These are phyloP conservation scores for Diacarnus erythraeanus DNA, from an alignment of 37 sponge, comb jelly and placozoan species.

Conservation along the genomic window DNA sequence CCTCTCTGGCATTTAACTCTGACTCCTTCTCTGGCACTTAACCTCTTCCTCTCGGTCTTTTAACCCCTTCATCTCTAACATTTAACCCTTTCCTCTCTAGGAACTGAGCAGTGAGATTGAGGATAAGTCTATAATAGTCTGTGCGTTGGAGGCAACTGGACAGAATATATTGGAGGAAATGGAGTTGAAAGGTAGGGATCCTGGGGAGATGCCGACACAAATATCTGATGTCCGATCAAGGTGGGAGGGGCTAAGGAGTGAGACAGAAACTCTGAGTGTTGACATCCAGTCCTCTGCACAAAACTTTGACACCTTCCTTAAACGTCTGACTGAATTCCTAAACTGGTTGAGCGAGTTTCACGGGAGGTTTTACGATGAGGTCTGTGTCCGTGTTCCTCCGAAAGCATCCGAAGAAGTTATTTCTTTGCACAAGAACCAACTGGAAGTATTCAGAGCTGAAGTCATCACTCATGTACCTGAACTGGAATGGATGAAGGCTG, in stretches of 20 bases:
- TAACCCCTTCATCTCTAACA: too few relatives aligned
- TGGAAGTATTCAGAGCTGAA: constrained; percentile 22
- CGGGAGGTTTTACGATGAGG: constrained; percentile 22
- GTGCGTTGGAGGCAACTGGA: constrained; percentile 20
- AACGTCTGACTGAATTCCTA: not conserved
- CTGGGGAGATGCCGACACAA: constrained; percentile 3
- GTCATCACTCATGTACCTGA: not conserved
- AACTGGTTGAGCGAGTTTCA: constrained; percentile 39
- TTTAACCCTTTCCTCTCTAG: not conserved
- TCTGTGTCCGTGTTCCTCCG: constrained; percentile 4
- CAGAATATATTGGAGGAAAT: constrained; percentile 33
- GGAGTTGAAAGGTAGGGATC: not conserved
- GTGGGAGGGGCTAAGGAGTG: constrained; percentile 11
- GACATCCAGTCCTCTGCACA: not conserved
- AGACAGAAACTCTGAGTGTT: not conserved
- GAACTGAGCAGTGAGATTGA: constrained; percentile 4
- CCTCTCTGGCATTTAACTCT: too few relatives aligned
- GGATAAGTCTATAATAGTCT: constrained; percentile 4
- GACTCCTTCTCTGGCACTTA: too few relatives aligned
- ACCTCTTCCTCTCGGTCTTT: too few relatives aligned
- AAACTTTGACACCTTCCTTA: constrained; percentile 16
- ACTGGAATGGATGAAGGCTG: not conserved
- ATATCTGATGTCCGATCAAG: not conserved
- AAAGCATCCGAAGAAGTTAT: constrained; percentile 14
- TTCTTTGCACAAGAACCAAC: not conserved